Base-by-base conservation (phyloP, 2,888 invertebrate species). In the Bhutanitis thaidina region DNA sequence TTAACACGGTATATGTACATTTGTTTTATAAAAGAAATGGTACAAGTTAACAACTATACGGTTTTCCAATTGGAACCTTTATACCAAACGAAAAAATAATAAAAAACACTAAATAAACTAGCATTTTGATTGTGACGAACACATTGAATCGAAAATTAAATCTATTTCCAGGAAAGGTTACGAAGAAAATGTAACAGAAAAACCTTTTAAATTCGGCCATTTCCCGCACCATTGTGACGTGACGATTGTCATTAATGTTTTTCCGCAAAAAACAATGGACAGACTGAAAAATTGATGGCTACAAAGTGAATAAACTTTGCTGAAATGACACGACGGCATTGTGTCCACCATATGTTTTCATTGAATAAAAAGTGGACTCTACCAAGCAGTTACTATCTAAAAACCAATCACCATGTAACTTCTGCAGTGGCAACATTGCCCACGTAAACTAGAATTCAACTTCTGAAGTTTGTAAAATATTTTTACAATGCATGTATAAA, bases 221-320 rank as follows among this genome's bases (percentile, higher is more conserved):
- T 51, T 45, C 51, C 45, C 35, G 40, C 40, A 41, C 45, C 36
- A 45, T 51, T 45, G 51, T 51, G 36, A 51, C 45, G 45, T 40
- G 40, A 50, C 44, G 44, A 35, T 44, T 50, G 44, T 50, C 49
- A 44, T 50, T 50, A 51, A 51, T 51, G 45, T 43, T 51, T 45
- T 50, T 36, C 15, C 36, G 7, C 36, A 35, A 35, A 46, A 44
- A 48, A 47, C 45, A 51, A 51, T 45, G 45, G 40, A 46, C 45
- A 45, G 20, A 20, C 51, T 36, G 51, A 36, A 51, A 49, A 41
- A 45, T 40, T 45, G 44, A 50, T 40, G 30, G 51, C 41, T 51
- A 40, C 40, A 36, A 14, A 39, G 50, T 34, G 45, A 27, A 20
- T 46, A 36, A 45, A 46, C 35, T 15, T 46, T 29, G 30, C 29